Evolutionary conservation across 2,888 invertebrate genomes (phyloP), one percentile per base, ranked within the genome.

Genomic region (Diaphora mendica): DNA sequence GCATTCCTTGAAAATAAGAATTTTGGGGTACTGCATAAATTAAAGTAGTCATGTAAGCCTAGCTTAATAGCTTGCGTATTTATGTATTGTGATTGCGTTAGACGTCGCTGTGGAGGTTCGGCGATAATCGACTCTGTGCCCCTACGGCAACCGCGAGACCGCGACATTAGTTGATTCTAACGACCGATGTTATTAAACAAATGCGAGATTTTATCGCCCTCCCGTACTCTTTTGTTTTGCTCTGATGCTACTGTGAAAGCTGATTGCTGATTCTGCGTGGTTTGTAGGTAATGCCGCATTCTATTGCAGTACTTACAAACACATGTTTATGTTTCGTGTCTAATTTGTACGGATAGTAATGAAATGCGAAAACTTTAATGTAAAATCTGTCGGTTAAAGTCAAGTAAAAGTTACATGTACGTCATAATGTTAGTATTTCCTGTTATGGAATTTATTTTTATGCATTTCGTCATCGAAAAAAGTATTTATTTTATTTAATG

Each of bases 101-200:
- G 75, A 76, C 71, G 77, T 73, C 78, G 76, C 79, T 85, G 85
- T 82, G 88, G 89, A 86, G 89, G 89, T 90, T 88, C 86, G 79
- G 70, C 81, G 84, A 80, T 89, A 89, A 91, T 88, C 80, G 85
- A 79, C 85, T 84, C 78, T 83, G 79, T 79, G 84, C 78, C 85
- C 84, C 78, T 83, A 78, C 84, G 79, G 85, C 87, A 87, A 74
- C 71, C 71, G 77, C 73, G 74, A 76, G 81, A 85, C 86, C 84
- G 81, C 88, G 89, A 92, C 94, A 93, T 92, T 91, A 93, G 91
- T 91, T 91, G 90, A 90, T 91, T 91, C 90, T 94, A 94, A 95
- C 92, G 94, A 94, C 92, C 86, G 86, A 89, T 90, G 93, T 91
- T 94, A 94, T 94, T 94, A 95, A 92, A 93, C 93, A 93, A 95